phyloP scores from a whole-genome alignment of 1,140 invertebrate species.

The Mylabris phalerata region DNA sequence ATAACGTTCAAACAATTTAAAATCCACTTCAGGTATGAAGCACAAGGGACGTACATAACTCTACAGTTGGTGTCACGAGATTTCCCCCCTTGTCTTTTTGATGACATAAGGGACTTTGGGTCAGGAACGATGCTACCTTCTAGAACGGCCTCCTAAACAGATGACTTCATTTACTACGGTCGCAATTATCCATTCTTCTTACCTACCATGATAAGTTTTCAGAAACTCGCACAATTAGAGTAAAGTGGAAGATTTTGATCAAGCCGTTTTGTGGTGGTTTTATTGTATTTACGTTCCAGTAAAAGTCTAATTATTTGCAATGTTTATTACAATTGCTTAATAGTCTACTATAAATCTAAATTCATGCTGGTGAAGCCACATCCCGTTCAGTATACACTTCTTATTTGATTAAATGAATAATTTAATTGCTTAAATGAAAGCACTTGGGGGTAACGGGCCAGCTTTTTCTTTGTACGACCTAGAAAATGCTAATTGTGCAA shows the following conservation, averaged over 20 bases:
- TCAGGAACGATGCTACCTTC: slow-evolving; percentile 8
- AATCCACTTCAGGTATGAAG: slow-evolving; percentile 9
- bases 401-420: slow-evolving; percentile 21
- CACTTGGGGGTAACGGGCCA: slow-evolving; percentile 11
- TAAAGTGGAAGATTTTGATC: not conserved
- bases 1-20: slow-evolving; percentile 4
- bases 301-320: slow-evolving; percentile 15
- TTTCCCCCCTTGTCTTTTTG: not conserved
- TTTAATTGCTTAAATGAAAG: slow-evolving; percentile 17
- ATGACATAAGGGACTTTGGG: slow-evolving; percentile 20
- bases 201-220: no score
- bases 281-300: slow-evolving; percentile 13
- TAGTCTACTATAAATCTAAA: slow-evolving; percentile 11
- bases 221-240: no score
- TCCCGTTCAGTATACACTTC: slow-evolving; percentile 10
- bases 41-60: slow-evolving; percentile 1
- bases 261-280: not conserved
- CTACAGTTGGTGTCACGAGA: slow-evolving; percentile 3
- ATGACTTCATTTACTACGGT: slow-evolving; percentile 10
- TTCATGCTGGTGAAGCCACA: slow-evolving; percentile 14
- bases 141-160: slow-evolving; percentile 16
- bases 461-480: slow-evolving; percentile 7
- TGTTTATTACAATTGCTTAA: slow-evolving; percentile 16
- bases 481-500: slow-evolving; percentile 13
- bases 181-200: not conserved